These are phyloP conservation scores for Microchrysa polita DNA, from an alignment of 2,888 invertebrate genomes.

Conservation along the genomic window DNA sequence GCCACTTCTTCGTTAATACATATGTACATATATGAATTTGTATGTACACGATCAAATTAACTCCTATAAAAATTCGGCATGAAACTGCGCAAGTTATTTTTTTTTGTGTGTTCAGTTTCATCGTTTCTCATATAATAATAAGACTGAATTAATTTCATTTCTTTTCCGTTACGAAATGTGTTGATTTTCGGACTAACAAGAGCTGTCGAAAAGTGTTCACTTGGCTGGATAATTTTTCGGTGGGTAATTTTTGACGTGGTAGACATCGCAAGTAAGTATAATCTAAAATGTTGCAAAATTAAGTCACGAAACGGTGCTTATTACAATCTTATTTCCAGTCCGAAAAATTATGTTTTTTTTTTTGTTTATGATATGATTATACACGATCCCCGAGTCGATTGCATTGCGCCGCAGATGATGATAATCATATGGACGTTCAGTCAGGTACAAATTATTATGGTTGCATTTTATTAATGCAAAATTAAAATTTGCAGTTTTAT, in stretches of 20 bases:
- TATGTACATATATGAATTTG: no score
- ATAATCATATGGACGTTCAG: background rate
- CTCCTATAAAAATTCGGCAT: constrained; percentile 26
- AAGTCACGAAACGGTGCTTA: background rate
- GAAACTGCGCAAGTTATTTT: constrained; percentile 13
- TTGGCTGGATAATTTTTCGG: background rate
- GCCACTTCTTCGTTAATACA: background rate
- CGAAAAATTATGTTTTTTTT: constrained; percentile 3
- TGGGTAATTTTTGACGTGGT: background rate
- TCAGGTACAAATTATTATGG: constrained; percentile 1
- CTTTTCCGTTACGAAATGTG: constrained; percentile 37
- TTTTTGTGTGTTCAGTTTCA: constrained; percentile 8
- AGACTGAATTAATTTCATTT: constrained; percentile 38
- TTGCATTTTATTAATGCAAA: background rate
- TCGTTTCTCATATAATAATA: constrained; percentile 36
- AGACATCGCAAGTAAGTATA: no score
- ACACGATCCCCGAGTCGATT: background rate
- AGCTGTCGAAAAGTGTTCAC: background rate
- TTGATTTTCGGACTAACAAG: constrained; percentile 9
- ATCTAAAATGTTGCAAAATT: constrained; percentile 8
- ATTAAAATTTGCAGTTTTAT: constrained; percentile 1
- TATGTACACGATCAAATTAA: background rate
- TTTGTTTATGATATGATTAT: no score
- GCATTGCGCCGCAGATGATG: background rate
- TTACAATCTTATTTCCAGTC: background rate